Evolutionary conservation across 2,888 invertebrate genomes (phyloP), one percentile per base, ranked within the genome.

Genomic region (Acrobasis suavella): DNA sequence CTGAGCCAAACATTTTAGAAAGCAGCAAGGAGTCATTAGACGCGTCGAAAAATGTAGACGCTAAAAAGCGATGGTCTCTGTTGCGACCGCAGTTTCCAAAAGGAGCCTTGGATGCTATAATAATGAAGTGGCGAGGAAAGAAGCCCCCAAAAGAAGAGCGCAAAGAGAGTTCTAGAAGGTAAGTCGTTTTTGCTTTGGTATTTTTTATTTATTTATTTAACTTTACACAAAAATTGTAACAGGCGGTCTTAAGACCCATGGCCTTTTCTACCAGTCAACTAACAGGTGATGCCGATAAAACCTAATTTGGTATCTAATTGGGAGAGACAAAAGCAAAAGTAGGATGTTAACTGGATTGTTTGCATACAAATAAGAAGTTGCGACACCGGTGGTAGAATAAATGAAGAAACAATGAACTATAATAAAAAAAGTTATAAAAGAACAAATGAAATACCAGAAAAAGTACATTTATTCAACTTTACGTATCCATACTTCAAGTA

Each of bases 81-180:
- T 72, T 90, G 42, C 89, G 83, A 69, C 86, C 86, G 9, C 83
- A 85, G 0, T 87, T 91, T 69, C 81, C 82, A 60, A 92, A 89
- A 77, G 86, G 86, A 42, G 79, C 89, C 46, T 88, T 92, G 67
- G 90, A 91, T 72, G 90, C 89, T 72, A 77, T 92, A 71, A 77
- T 92, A 71, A 74, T 92, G 50, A 81, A 82, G 51, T 92, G 92
- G 92, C 87, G 90, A 64, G 83, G 85, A 68, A 91, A 87, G 74
- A 90, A 86, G 73, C 73, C 82, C 58, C 78, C 72, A 54, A 61
- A 54, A 50, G 55, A 55, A 60, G 60, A 60, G 16, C 65, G 77
- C 46, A 72, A 77, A 64, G 82, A 84, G 65, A 75, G 76, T 55
- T 65, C 72, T 56, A 72, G 62, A 67, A 86, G 81, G 92, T 92